Evolutionary conservation across 2,888 invertebrate genomes (phyloP).

Genomic region (Urechis unicinctus): DNA sequence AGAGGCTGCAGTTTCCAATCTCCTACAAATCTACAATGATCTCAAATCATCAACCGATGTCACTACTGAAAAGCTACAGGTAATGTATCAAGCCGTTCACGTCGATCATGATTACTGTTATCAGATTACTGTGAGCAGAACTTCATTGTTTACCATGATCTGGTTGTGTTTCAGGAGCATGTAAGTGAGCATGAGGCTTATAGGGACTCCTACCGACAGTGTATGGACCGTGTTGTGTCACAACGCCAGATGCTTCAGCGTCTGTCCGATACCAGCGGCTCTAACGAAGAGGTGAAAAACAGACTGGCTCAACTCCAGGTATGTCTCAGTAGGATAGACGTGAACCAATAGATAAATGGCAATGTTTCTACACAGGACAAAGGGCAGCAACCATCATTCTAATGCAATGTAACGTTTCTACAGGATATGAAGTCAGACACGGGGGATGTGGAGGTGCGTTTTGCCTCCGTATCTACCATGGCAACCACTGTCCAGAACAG

Average conservation of each 20-base stretch:
- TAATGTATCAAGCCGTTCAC: too few species aligned
- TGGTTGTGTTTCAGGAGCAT: too few species aligned
- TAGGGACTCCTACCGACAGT: slow-evolving; percentile 33
- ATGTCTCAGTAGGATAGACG: neutral
- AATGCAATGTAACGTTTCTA: neutral
- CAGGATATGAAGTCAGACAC: slow-evolving; percentile 6
- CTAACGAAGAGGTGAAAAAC: slow-evolving; percentile 73
- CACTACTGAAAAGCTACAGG: slow-evolving; percentile 70
- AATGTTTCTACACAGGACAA: neutral
- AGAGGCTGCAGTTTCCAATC: slow-evolving; percentile 53
- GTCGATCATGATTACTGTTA: too few species aligned
- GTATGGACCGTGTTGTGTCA: slow-evolving; percentile 68
- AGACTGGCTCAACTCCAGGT: slow-evolving; percentile 60
- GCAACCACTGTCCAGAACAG: neutral
- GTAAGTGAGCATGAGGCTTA: slow-evolving; percentile 70
- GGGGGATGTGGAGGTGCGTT: slow-evolving; percentile 8
- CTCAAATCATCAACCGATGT: slow-evolving; percentile 54
- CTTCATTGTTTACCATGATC: too few species aligned
- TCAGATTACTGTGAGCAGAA: too few species aligned
- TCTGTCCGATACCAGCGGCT: slow-evolving; percentile 77
- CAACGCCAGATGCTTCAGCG: slow-evolving; percentile 79
- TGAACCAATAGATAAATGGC: too few species aligned
- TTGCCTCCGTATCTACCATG: neutral
- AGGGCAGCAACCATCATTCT: neutral
- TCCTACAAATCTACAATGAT: slow-evolving; percentile 27